Conservation (phyloP, 37 sponge, comb jelly and placozoan species). For the Dysidea cf. avara region DNA sequence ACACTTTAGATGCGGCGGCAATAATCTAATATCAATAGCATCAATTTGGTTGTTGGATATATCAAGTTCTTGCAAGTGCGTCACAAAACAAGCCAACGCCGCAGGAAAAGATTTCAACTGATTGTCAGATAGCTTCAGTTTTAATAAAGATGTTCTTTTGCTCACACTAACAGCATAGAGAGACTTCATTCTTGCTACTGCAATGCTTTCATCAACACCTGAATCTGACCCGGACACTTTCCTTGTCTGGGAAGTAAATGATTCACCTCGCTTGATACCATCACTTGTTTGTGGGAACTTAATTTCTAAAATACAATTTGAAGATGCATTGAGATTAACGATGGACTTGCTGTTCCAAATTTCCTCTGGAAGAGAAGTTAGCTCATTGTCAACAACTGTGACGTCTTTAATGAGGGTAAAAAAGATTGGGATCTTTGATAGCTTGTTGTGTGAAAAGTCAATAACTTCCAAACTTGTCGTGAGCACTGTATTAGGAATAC, state of each 20-base stretch:
- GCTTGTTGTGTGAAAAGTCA: slow-evolving; percentile 35
- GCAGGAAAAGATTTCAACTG: slow-evolving; percentile 43
- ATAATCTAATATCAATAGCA: slow-evolving; percentile 36
- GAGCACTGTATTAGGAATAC: no score
- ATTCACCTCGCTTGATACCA: no score
- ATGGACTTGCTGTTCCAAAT: slow-evolving; percentile 45
- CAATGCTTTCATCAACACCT: no score
- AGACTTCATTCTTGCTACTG: no score
- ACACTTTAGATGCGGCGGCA: slow-evolving; percentile 47
- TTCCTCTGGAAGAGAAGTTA: slow-evolving; percentile 32
- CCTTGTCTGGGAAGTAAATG: no score
- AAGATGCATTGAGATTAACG: slow-evolving; percentile 37
- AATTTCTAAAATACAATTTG: no score
- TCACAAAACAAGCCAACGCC: slow-evolving; percentile 63
- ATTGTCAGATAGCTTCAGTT: slow-evolving; percentile 59
- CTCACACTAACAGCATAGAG: no score
- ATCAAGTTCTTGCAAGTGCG: slow-evolving; percentile 62
- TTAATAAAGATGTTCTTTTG: slow-evolving; percentile 29
- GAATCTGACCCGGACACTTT: no score
- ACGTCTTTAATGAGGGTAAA: no score
- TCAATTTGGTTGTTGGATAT: slow-evolving; percentile 38
- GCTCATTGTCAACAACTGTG: slow-evolving; percentile 24
- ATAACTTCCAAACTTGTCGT: no score
- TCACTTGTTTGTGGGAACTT: no score
- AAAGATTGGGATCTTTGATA: slow-evolving; percentile 34